Evolutionary conservation across 2,113 vertebrate species (phyloP), one percentile per base, ranked within the genome.

Genomic region (Chauna torquata): DNA sequence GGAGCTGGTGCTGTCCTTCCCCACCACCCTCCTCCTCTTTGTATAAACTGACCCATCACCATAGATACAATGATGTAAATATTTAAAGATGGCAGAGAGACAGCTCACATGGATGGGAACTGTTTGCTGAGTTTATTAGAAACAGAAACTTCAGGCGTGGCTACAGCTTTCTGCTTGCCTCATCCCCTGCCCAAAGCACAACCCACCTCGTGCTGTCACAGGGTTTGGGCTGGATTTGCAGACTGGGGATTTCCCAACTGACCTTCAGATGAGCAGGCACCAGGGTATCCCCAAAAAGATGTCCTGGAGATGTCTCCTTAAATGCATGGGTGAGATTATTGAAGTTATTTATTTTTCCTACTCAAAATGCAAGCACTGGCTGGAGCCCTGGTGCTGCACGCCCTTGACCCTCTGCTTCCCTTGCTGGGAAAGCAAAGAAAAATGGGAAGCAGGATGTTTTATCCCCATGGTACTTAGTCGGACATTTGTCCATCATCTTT

Each of bases 31-130:
- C 59, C 44, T 49, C 24, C 28, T 20, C 16, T 27, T 88, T 93
- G 87, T 40, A 91, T 87, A 96, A 96, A 68, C 71, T 76, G 66
- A 82, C 87, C 95, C 70, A 89, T 96, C 92, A 94, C 96, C 92
- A 96, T 92, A 97, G 96, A 95, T 86, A 97, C 64, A 0, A 59
- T 82, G 64, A 86, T 54, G 95, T 97, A 97, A 97, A 97, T 97
- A 96, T 95, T 97, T 94, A 85, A 97, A 93, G 88, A 88, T 44
- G 76, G 65, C 88, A 94, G 79, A 50, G 93, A 95, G 62, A 57
- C 87, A 84, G 91, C 40, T n/a, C 50, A 9, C 3, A 12, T 91
- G 93, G 92, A 93, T 18, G 8, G 74, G 72, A 96, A 83, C 32
- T 72, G 59, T 94, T 92, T 93, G 85, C 81, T 82, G 50, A 76